These are phyloP conservation scores for Aspidiotus rigidus DNA, from an alignment of 2,888 invertebrate species.

Conservation along the genomic window DNA sequence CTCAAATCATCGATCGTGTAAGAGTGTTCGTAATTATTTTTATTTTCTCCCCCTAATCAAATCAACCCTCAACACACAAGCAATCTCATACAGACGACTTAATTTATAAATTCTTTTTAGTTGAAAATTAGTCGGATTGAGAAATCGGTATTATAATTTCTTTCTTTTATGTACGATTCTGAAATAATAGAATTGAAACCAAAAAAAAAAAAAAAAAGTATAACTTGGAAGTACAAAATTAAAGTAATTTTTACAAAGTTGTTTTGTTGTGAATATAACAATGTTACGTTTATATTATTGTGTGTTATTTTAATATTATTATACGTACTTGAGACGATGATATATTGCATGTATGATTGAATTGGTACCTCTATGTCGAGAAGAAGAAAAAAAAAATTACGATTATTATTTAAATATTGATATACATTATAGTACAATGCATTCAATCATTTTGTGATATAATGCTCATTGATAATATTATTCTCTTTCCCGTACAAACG, in stretches of 20 bases:
- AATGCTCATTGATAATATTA: slow-evolving; percentile 25
- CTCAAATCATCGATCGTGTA: too few species aligned
- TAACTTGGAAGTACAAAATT: slow-evolving; percentile 30
- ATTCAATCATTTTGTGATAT: slow-evolving; percentile 30
- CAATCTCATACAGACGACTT: too few species aligned
- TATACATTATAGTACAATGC: slow-evolving; percentile 31
- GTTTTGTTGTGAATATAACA: slow-evolving; percentile 26
- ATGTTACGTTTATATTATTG: slow-evolving; percentile 30
- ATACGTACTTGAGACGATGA: slow-evolving; percentile 28
- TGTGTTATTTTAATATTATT: too few species aligned
- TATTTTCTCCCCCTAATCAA: too few species aligned
- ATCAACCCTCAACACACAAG: too few species aligned
- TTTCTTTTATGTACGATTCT: too few species aligned
- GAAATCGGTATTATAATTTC: too few species aligned
- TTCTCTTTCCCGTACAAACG: slow-evolving; percentile 27
- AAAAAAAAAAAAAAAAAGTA: slow-evolving; percentile 18
- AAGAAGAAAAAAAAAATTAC: too few species aligned
- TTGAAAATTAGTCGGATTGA: too few species aligned
- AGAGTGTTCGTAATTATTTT: too few species aligned
- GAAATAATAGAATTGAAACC: not conserved
- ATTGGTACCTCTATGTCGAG: not conserved
- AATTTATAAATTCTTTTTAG: too few species aligned
- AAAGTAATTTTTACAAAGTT: slow-evolving; percentile 32
- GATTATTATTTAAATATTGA: slow-evolving; percentile 8
- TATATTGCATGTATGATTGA: slow-evolving; percentile 28